Conservation (phyloP, 2,113 vertebrate species). For the Paramormyrops kingsleyae region DNA sequence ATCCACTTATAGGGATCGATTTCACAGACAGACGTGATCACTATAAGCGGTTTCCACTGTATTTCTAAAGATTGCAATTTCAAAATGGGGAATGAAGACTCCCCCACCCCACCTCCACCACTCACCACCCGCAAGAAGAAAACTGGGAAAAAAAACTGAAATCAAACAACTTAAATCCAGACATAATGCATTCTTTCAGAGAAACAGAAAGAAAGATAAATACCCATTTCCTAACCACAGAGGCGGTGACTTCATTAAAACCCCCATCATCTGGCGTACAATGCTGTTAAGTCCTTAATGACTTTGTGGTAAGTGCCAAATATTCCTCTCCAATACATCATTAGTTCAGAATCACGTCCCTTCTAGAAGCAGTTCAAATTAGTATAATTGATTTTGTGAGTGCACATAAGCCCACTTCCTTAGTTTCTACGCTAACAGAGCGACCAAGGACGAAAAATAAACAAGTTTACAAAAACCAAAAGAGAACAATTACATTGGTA, state of each 20-base stretch:
- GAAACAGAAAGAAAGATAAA: not conserved
- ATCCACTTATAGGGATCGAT: no score
- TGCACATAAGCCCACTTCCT: not conserved
- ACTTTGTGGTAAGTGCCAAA: not conserved
- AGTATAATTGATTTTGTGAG: constrained; percentile 9
- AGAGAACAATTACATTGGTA: not conserved
- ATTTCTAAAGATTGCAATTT: not conserved
- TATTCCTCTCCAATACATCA: not conserved
- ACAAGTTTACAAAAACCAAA: not conserved
- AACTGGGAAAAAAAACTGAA: not conserved
- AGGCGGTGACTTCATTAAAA: constrained; percentile 1
- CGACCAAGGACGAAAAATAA: not conserved
- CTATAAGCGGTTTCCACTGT: not conserved
- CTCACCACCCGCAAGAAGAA: not conserved
- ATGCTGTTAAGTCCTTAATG: not conserved
- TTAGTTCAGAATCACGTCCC: constrained; percentile 1
- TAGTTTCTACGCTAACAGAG: not conserved
- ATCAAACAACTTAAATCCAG: not conserved
- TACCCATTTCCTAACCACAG: not conserved
- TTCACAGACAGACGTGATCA: no score
- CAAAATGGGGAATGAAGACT: not conserved
- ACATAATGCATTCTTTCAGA: not conserved
- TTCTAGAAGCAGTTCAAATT: not conserved
- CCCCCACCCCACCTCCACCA: no score
- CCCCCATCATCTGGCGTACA: not conserved